phyloP scores from a whole-genome alignment of 2,888 invertebrate species.

The Hirtodrosophila cameraria region DNA sequence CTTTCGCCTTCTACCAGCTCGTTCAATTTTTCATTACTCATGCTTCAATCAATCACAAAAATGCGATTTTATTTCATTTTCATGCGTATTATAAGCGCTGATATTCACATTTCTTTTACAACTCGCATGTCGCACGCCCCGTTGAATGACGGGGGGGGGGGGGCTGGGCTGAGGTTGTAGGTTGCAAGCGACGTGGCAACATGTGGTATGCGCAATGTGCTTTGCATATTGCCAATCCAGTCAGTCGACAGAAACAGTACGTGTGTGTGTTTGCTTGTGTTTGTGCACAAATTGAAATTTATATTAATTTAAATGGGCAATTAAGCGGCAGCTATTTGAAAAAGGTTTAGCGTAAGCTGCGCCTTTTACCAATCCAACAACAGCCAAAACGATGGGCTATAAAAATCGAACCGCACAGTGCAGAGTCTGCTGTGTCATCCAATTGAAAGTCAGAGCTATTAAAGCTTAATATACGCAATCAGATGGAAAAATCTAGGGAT shows the following conservation, averaged over 20 bases:
- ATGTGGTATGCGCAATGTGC: constrained; percentile 71
- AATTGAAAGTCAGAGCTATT: constrained; percentile 59
- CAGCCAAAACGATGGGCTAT: no score
- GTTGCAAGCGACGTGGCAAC: constrained; percentile 46
- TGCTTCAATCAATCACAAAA: constrained; percentile 81
- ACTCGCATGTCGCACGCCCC: constrained; percentile 50
- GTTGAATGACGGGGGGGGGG: constrained; percentile 2
- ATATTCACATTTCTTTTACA: constrained; percentile 74
- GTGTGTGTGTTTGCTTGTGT: constrained; percentile 19
- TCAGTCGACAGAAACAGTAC: constrained; percentile 19
- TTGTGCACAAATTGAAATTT: constrained; percentile 71
- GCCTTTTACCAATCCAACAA: constrained; percentile 27
- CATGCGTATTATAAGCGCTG: constrained; percentile 77
- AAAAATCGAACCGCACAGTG: background rate
- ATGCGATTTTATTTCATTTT: constrained; percentile 80
- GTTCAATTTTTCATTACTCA: constrained; percentile 80
- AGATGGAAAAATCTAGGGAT: constrained; percentile 18
- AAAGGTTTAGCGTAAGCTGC: constrained; percentile 61
- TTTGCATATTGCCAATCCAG: constrained; percentile 66
- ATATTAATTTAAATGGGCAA: constrained; percentile 77
- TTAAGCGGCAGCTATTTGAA: constrained; percentile 69
- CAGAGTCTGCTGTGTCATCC: constrained; percentile 58
- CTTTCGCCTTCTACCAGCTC: constrained; percentile 59
- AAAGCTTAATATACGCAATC: constrained; percentile 13
- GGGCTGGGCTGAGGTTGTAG: constrained; percentile 4